A percentile compares a stretch with the other conserved stretches of the same genome.
These are phyloP conservation scores for Proterorhinus semilunaris DNA, from an alignment of 2,113 vertebrate genomes.

Conservation along the genomic window DNA sequence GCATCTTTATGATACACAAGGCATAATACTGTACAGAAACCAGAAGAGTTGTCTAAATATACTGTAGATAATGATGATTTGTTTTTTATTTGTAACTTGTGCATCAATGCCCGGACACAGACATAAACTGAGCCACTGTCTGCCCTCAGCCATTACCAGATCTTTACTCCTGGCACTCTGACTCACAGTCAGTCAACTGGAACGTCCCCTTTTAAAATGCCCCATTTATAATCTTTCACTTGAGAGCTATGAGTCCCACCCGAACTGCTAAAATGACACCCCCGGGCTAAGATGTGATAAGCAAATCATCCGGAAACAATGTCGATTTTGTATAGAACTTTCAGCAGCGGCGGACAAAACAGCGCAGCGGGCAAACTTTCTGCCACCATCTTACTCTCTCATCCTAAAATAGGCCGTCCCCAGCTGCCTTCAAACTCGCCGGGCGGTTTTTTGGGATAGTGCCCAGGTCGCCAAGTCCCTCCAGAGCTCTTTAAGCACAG, in stretches of 20 bases:
- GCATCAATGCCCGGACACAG: background rate
- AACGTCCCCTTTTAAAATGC: slow-evolving; percentile 5
- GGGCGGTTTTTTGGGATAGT: background rate
- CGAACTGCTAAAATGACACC: background rate
- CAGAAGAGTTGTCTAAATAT: background rate
- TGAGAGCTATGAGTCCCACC: background rate
- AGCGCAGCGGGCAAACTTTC: background rate
- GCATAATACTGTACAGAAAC: too few species aligned
- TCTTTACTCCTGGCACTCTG: slow-evolving; percentile 25
- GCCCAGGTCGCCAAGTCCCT: background rate
- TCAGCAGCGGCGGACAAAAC: background rate
- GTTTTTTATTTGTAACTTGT: background rate
- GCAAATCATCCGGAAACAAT: background rate
- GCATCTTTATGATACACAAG: too few species aligned
- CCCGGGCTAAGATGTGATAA: background rate
- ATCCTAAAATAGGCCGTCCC: background rate
- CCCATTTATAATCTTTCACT: background rate
- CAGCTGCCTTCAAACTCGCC: background rate
- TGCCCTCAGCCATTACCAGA: slow-evolving; percentile 24
- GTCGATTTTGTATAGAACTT: background rate
- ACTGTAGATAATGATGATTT: background rate
- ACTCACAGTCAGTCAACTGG: slow-evolving; percentile 3
- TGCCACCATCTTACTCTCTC: background rate
- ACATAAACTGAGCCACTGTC: background rate
- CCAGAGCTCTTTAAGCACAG: background rate